phyloP scores from a whole-genome alignment of 2,888 invertebrate species.

The Amblyjoppa proteus region DNA sequence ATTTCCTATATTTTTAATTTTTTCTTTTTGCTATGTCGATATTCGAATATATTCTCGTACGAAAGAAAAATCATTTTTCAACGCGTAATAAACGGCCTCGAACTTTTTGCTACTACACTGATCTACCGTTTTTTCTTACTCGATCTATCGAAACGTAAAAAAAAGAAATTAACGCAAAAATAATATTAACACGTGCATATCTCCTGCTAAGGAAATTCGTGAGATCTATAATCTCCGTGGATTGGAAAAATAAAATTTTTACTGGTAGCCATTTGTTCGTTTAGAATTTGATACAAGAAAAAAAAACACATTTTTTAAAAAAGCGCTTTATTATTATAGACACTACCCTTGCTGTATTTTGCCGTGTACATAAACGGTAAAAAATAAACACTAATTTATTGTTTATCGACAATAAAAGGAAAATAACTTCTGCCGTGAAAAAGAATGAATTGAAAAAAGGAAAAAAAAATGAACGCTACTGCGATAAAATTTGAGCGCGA shows the following conservation, averaged over 20 bases:
- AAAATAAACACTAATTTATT: constrained; percentile 3
- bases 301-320: constrained; percentile 3
- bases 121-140: constrained; percentile 52
- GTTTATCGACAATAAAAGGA: constrained; percentile 9
- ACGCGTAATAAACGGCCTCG: constrained; percentile 40
- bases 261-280: constrained; percentile 48
- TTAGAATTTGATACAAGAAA: constrained; percentile 58
- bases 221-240: constrained; percentile 19
- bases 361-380: constrained; percentile 6
- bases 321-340: constrained; percentile 39
- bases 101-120: constrained; percentile 50
- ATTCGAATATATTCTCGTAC: constrained; percentile 48
- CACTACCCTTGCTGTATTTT: constrained; percentile 43
- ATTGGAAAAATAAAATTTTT: constrained; percentile 53
- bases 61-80: constrained; percentile 9
- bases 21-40: constrained; percentile 3
- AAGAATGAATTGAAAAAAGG: not conserved
- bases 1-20: not conserved
- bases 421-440: not conserved
- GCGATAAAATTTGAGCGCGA: constrained; percentile 3
- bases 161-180: not conserved
- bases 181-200: constrained; percentile 65
- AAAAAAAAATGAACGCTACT: constrained; percentile 21
- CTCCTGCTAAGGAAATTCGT: constrained; percentile 55
- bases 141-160: constrained; percentile 11